Evolutionary conservation across 2,888 invertebrate genomes (phyloP).

Genomic region (Polyommatus icarus): DNA sequence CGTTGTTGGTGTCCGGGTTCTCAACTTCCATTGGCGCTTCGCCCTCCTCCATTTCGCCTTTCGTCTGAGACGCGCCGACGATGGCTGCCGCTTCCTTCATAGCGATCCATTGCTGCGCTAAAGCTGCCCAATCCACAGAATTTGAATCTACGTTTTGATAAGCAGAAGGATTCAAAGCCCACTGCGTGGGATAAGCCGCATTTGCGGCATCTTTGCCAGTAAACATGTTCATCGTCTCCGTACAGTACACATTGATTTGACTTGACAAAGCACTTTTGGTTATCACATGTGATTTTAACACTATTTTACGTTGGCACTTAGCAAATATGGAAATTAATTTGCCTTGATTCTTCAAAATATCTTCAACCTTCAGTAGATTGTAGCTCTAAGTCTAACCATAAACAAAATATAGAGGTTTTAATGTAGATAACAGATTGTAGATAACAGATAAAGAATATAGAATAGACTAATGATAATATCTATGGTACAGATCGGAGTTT

Average conservation of each 20-base stretch:
- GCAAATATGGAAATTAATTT: not conserved
- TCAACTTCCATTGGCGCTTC: conserved; percentile 95
- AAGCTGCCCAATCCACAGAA: conserved; percentile 96
- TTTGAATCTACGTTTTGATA: conserved; percentile 91
- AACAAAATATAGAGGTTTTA: too few relatives aligned
- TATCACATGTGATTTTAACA: not conserved
- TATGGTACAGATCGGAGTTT: too few relatives aligned
- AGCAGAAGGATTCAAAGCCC: conserved; percentile 90
- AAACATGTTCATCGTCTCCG: conserved; percentile 62
- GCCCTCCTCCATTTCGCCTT: conserved; percentile 83
- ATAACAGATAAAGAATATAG: too few relatives aligned
- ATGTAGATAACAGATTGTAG: too few relatives aligned
- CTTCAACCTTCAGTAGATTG: not conserved
- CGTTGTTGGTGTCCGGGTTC: conserved; percentile 81
- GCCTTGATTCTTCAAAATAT: conserved; percentile 15
- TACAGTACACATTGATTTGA: conserved; percentile 4
- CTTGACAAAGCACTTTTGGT: not conserved
- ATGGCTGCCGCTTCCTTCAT: conserved; percentile 90
- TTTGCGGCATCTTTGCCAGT: conserved; percentile 82
- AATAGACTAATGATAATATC: too few relatives aligned
- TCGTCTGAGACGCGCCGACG: conserved; percentile 81
- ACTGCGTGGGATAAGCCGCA: conserved; percentile 85
- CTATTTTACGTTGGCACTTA: not conserved
- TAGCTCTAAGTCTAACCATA: too few relatives aligned
- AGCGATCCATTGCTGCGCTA: conserved; percentile 98